Conservation (phyloP, 2,113 vertebrate genomes). For the Sebastes schlegelii region DNA sequence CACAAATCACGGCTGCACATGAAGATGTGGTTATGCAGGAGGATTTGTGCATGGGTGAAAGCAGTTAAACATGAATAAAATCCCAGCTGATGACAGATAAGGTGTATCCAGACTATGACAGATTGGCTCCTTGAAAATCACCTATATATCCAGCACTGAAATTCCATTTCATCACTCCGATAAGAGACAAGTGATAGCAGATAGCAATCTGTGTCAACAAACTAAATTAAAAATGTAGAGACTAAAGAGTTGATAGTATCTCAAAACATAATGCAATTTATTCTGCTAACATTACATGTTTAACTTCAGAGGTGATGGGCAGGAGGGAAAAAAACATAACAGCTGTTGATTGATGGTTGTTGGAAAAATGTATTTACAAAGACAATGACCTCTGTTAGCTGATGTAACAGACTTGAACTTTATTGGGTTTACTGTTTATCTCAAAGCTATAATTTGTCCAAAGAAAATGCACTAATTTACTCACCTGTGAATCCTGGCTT, state of each 20-base stretch:
- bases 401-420: not conserved
- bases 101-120: conserved; percentile 84
- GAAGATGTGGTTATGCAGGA: conserved; percentile 36
- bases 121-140: conserved; percentile 83
- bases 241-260: conserved; percentile 84
- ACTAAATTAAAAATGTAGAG: conserved; percentile 88
- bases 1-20: conserved; percentile 46
- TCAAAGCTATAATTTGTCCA: not conserved
- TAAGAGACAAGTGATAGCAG: conserved; percentile 86
- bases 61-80: conserved; percentile 86
- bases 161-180: conserved; percentile 85
- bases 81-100: conserved; percentile 87
- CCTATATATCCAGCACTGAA: conserved; percentile 80
- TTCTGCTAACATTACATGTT: conserved; percentile 85
- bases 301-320: conserved; percentile 78
- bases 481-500: too few relatives aligned
- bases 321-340: conserved; percentile 38
- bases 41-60: conserved; percentile 70
- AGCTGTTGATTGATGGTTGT: conserved; percentile 71
- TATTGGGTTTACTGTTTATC: not conserved
- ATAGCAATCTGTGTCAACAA: conserved; percentile 89
- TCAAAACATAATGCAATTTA: conserved; percentile 85
- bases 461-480: too few relatives aligned
- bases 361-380: conserved; percentile 63
- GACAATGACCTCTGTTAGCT: conserved; percentile 35